Conservation (phyloP, 2,888 invertebrate genomes). For the Campoletis raptor region DNA sequence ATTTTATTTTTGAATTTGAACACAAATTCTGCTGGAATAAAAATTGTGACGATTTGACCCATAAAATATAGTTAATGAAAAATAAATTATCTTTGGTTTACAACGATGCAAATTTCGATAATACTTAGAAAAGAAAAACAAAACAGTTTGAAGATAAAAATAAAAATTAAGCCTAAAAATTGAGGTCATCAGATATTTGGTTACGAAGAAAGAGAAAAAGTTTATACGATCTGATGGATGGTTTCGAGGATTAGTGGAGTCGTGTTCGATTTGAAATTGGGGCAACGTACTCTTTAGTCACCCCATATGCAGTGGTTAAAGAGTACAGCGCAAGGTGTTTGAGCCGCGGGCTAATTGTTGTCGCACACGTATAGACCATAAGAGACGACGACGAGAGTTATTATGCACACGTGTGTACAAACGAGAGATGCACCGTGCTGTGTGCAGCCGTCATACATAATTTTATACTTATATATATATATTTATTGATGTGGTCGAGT, state of each 20-base stretch:
- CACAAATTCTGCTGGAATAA: too few species aligned
- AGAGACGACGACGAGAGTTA: conserved; percentile 34
- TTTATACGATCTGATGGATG: neutral
- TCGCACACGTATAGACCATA: conserved; percentile 40
- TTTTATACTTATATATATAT: conserved; percentile 16
- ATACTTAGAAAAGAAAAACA: too few species aligned
- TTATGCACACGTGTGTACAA: conserved; percentile 58
- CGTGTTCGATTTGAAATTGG: neutral
- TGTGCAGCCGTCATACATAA: conserved; percentile 14
- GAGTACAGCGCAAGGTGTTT: conserved; percentile 59
- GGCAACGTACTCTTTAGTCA: conserved; percentile 1
- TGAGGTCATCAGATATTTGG: neutral
- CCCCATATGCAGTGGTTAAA: neutral
- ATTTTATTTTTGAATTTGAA: too few species aligned
- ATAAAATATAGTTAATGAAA: too few species aligned
- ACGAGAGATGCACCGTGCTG: conserved; percentile 54
- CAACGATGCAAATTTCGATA: too few species aligned
- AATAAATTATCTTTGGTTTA: too few species aligned
- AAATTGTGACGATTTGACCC: too few species aligned
- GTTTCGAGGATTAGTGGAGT: neutral
- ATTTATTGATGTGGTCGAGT: conserved; percentile 23
- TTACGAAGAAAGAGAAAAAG: neutral
- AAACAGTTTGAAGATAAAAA: neutral
- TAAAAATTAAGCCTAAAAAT: neutral
- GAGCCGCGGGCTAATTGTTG: conserved; percentile 66